Evolutionary conservation across 2,797 vertebrate species (phyloP).

Genomic region (Lepus oiostolus): DNA sequence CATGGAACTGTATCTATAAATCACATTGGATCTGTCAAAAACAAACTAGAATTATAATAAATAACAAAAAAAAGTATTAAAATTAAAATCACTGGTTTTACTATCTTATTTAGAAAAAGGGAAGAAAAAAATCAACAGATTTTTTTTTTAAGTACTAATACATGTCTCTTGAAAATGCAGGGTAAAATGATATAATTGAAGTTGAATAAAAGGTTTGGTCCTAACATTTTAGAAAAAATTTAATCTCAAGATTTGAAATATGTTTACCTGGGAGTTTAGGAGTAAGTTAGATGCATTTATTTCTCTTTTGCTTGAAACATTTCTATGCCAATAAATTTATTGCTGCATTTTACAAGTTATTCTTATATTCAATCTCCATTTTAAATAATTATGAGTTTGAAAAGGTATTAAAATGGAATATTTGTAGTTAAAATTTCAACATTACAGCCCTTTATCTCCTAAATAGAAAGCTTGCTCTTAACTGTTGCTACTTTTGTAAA

Average conservation of each 20-base stretch:
- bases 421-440: not conserved
- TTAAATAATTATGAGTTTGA: conserved; percentile 15
- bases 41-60: too few relatives aligned
- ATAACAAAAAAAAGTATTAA: too few relatives aligned
- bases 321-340: conserved; percentile 1
- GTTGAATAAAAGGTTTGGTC: not conserved
- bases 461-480: not conserved
- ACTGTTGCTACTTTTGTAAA: conserved; percentile 8
- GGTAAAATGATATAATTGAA: conserved; percentile 15
- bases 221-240: not conserved
- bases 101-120: not conserved
- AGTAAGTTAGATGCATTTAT: not conserved
- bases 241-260: conserved; percentile 13
- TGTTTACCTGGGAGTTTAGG: not conserved
- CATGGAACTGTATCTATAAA: too few relatives aligned
- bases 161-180: not conserved
- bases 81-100: not conserved
- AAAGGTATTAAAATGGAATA: not conserved
- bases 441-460: not conserved
- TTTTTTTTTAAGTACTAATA: not conserved
- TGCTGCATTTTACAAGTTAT: not conserved
- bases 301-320: conserved; percentile 50
- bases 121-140: not conserved
- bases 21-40: too few relatives aligned
- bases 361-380: conserved; percentile 18